A percentile compares a stretch with the other conserved stretches of the same genome.
These are phyloP conservation scores for Orius laevigatus DNA, from an alignment of 1,140 invertebrate species.

Conservation along the genomic window DNA sequence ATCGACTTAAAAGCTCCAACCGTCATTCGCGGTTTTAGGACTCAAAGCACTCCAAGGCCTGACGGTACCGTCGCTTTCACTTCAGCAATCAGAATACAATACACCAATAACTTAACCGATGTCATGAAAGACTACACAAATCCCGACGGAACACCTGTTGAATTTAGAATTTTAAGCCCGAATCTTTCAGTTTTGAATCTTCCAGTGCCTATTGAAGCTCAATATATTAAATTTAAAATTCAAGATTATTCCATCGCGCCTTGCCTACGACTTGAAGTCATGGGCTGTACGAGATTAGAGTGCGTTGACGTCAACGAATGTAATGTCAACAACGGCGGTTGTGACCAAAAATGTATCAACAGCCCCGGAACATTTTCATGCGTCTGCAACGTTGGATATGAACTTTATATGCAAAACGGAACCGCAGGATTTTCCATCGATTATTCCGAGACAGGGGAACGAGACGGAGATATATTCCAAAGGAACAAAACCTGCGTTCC, in stretches of 20 bases:
- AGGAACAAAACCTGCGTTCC: conserved; percentile 91
- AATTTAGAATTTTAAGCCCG: conserved; percentile 74
- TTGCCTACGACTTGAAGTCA: conserved; percentile 80
- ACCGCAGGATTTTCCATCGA: conserved; percentile 79
- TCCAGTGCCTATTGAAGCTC: conserved; percentile 79
- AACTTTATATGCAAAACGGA: conserved; percentile 76
- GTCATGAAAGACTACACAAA: conserved; percentile 80
- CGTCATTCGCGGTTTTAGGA: conserved; percentile 74
- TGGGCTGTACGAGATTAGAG: conserved; percentile 81
- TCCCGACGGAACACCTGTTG: conserved; percentile 79
- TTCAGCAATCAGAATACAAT: conserved; percentile 68
- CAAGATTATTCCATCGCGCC: conserved; percentile 78
- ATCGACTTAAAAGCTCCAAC: conserved; percentile 81
- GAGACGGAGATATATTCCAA: conserved; percentile 76
- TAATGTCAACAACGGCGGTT: conserved; percentile 72
- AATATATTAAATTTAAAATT: conserved; percentile 73
- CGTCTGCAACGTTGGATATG: conserved; percentile 80
- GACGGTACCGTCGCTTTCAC: conserved; percentile 72
- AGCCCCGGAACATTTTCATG: conserved; percentile 60
- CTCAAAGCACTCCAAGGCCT: conserved; percentile 62
- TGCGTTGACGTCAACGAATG: conserved; percentile 91
- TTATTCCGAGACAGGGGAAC: conserved; percentile 63
- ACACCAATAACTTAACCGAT: conserved; percentile 77
- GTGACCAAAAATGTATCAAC: conserved; percentile 87
- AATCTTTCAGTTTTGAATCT: conserved; percentile 77